A percentile compares a stretch with the other conserved stretches of the same genome.
Evolutionary conservation across 2,888 invertebrate genomes (phyloP).

Genomic region (Cephus spinipes): DNA sequence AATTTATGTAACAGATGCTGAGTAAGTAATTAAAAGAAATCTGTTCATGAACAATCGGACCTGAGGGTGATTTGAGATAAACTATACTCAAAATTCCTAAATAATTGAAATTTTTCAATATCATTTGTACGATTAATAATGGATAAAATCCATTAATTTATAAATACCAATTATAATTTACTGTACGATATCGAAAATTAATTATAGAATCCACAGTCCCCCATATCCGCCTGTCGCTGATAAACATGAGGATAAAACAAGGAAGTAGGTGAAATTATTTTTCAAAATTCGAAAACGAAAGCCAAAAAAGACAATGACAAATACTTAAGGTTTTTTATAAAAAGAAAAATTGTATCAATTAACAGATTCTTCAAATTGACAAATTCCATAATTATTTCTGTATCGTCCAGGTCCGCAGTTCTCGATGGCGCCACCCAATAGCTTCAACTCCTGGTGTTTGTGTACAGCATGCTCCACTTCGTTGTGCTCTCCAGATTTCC

Average conservation of each 20-base stretch:
- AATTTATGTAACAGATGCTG: background rate
- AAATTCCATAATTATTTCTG: constrained; percentile 77
- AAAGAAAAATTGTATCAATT: constrained; percentile 20
- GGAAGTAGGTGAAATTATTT: background rate
- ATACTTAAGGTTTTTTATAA: background rate
- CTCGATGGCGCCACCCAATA: constrained; percentile 75
- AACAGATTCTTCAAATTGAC: constrained; percentile 59
- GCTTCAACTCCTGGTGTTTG: constrained; percentile 66
- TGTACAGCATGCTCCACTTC: constrained; percentile 14
- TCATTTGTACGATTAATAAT: no score
- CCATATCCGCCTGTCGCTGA: background rate
- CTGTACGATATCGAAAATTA: background rate
- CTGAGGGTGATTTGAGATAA: background rate
- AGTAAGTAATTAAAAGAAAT: background rate
- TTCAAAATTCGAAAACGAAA: background rate
- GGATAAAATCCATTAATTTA: no score
- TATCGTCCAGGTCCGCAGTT: constrained; percentile 81
- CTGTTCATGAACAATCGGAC: background rate
- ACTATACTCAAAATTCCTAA: background rate
- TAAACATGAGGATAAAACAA: background rate
- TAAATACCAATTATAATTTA: no score
- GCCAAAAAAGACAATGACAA: background rate
- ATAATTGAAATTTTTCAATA: background rate
- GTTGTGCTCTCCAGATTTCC: constrained; percentile 10
- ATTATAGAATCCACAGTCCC: background rate